A percentile compares a stretch with the other conserved stretches of the same genome.
Evolutionary conservation across 2,113 vertebrate genomes (phyloP).

Genomic region (Rhea pennata): DNA sequence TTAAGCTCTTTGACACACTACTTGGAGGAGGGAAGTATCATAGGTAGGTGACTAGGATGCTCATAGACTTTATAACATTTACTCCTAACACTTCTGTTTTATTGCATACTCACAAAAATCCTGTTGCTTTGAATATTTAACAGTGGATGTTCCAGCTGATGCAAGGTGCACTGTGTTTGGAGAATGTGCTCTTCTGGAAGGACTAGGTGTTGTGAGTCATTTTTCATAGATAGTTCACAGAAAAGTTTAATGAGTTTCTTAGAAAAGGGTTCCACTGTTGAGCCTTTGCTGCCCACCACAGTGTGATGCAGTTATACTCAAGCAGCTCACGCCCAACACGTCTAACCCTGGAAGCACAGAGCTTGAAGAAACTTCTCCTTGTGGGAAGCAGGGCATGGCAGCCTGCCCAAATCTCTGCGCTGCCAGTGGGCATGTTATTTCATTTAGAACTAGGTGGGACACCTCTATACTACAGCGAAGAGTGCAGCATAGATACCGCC

Average conservation of each 20-base stretch:
- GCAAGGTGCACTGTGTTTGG: neutral
- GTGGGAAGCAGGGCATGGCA: neutral
- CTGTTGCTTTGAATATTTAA: neutral
- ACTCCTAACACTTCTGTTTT: neutral
- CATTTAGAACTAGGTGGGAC: neutral
- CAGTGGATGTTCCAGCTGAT: neutral
- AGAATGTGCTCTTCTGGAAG: neutral
- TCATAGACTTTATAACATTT: neutral
- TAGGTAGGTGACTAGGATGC: neutral
- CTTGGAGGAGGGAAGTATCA: neutral
- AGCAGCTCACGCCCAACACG: neutral
- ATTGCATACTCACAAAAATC: neutral
- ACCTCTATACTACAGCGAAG: neutral
- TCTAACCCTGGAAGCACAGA: neutral
- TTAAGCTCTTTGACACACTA: neutral
- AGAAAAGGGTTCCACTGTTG: neutral
- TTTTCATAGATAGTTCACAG: neutral
- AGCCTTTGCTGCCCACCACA: neutral
- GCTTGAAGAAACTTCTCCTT: neutral
- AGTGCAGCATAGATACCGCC: rapidly evolving
- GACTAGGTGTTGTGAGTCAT: neutral
- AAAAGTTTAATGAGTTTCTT: neutral
- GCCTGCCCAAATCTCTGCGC: neutral
- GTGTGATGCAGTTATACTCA: neutral
- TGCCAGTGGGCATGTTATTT: neutral